Conservation (phyloP, 2,888 invertebrate genomes). For the Phyllotreta cruciferae region DNA sequence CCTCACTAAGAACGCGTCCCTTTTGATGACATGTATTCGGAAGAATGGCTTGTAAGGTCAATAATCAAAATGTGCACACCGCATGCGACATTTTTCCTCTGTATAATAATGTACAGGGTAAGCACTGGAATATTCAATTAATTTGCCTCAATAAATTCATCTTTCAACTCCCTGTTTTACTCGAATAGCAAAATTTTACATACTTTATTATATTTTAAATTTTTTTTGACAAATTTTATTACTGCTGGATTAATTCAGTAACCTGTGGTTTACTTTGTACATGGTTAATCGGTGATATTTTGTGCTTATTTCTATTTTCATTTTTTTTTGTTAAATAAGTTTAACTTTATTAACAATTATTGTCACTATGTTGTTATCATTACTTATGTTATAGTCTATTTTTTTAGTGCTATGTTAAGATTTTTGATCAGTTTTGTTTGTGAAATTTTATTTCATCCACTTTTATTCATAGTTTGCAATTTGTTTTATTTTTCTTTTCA, state of each 20-base stretch:
- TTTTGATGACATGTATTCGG: constrained; percentile 33
- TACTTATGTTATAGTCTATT: constrained; percentile 52
- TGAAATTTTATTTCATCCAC: constrained; percentile 48
- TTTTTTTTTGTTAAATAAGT: constrained; percentile 45
- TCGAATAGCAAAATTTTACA: constrained; percentile 23
- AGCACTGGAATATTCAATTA: constrained; percentile 17
- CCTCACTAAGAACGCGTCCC: constrained; percentile 1
- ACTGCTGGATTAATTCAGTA: no score
- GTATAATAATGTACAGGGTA: constrained; percentile 33
- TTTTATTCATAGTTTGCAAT: constrained; percentile 37
- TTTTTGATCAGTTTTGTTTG: constrained; percentile 51
- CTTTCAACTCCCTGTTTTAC: not conserved
- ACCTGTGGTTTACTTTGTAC: constrained; percentile 37
- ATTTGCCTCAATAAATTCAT: constrained; percentile 2
- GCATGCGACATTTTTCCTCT: constrained; percentile 31
- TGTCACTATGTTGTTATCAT: constrained; percentile 46
- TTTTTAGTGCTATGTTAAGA: constrained; percentile 50
- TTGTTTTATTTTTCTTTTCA: constrained; percentile 36
- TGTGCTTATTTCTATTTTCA: constrained; percentile 43
- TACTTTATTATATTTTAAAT: constrained; percentile 17
- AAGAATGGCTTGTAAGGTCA: constrained; percentile 33
- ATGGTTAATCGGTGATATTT: constrained; percentile 43
- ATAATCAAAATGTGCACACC: constrained; percentile 27
- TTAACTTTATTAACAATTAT: constrained; percentile 43
- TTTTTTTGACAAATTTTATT: constrained; percentile 24